Percentiles rank a stretch among this genome's conserved stretches.
These are phyloP conservation scores for Actinemys pallida DNA, from an alignment of 2,113 vertebrate species.

Conservation along the genomic window DNA sequence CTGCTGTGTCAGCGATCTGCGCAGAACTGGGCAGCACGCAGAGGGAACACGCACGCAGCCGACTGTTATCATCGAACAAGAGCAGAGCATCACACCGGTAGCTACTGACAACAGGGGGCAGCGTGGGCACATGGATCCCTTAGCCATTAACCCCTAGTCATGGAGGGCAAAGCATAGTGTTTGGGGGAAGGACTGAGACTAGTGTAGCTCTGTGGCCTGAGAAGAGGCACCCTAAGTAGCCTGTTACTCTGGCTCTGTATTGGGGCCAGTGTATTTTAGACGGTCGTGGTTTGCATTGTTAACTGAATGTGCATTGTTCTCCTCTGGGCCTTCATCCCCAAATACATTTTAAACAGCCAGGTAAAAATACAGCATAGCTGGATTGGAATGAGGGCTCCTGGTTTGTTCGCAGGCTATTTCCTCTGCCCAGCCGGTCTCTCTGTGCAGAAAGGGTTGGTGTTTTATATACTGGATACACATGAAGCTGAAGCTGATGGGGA, in stretches of 20 bases:
- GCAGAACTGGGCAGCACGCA: no score
- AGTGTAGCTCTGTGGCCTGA: neutral
- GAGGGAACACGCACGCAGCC: no score
- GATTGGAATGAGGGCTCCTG: no score
- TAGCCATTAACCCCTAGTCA: neutral
- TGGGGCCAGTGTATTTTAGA: neutral
- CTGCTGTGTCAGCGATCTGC: no score
- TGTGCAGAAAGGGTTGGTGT: neutral
- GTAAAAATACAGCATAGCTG: no score
- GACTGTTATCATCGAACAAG: no score
- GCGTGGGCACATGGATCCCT: neutral
- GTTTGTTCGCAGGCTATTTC: neutral
- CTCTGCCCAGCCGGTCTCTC: constrained; percentile 1
- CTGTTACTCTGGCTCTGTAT: neutral
- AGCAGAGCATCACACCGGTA: no score
- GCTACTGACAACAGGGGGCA: neutral
- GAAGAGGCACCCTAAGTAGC: neutral
- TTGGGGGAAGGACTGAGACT: neutral
- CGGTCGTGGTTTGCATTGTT: neutral
- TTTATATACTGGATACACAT: neutral
- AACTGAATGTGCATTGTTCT: neutral
- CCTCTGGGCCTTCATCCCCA: neutral
- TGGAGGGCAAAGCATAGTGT: neutral
- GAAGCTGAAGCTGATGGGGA: constrained; percentile 49
- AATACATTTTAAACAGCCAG: neutral